These are phyloP conservation scores for Agriopis marginaria DNA, from an alignment of 2,888 invertebrate genomes.

Conservation along the genomic window DNA sequence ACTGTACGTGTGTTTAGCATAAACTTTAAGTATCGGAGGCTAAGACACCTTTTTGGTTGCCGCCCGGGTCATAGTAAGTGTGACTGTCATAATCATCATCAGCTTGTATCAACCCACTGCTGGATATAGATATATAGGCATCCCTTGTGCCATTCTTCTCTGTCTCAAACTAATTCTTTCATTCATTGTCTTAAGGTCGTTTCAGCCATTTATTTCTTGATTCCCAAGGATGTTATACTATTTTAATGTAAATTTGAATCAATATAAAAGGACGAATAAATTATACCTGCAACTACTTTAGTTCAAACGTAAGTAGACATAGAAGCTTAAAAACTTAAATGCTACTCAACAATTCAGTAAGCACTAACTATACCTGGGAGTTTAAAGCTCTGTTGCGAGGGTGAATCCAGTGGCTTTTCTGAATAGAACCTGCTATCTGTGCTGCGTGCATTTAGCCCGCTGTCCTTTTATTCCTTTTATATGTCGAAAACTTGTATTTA, in stretches of 20 bases:
- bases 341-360: conserved; percentile 58
- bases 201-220: background rate
- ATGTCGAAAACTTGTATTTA: conserved; percentile 50
- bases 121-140: too few relatives aligned
- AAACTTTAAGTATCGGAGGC: too few relatives aligned
- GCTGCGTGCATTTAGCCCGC: conserved; percentile 50
- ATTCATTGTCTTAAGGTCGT: background rate
- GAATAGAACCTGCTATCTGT: conserved; percentile 62
- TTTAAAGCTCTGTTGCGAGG: conserved; percentile 62
- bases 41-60: too few relatives aligned
- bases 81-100: too few relatives aligned
- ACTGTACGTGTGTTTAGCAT: too few relatives aligned
- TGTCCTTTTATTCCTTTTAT: conserved; percentile 38
- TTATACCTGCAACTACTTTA: background rate
- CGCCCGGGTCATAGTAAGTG: too few relatives aligned
- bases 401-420: conserved; percentile 64
- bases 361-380: conserved; percentile 65
- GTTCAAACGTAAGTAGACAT: conserved; percentile 4
- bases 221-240: background rate
- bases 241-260: background rate
- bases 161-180: background rate
- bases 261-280: background rate
- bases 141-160: background rate
- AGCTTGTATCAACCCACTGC: too few relatives aligned
- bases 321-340: conserved; percentile 42